Conservation (phyloP, 2,113 vertebrate genomes). For the Platichthys stellatus region DNA sequence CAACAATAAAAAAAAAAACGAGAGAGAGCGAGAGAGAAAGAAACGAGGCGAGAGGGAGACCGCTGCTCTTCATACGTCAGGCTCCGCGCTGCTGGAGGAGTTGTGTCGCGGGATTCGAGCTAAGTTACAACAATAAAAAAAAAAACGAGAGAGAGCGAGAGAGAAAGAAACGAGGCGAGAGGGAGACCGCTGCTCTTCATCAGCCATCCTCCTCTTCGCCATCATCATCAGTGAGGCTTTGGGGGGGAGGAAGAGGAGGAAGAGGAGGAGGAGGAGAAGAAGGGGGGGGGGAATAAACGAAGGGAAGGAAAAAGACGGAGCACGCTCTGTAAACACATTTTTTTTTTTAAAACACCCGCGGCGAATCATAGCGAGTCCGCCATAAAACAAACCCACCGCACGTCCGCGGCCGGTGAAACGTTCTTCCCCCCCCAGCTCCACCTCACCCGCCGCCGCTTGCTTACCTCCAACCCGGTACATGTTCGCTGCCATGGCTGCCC, state of each 20-base stretch:
- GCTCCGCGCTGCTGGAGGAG: slow-evolving; percentile 7
- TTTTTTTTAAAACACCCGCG: slow-evolving; percentile 33
- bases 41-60: no score
- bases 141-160: slow-evolving; percentile 23
- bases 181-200: slow-evolving; percentile 70
- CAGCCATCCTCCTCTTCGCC: slow-evolving; percentile 66
- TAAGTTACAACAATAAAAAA: slow-evolving; percentile 31
- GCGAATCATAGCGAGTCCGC: slow-evolving; percentile 55
- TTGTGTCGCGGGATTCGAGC: slow-evolving; percentile 16
- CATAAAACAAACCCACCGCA: slow-evolving; percentile 17
- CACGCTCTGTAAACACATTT: slow-evolving; percentile 63
- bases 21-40: no score
- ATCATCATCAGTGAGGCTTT: slow-evolving; percentile 74
- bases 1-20: no score
- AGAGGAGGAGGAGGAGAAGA: slow-evolving; percentile 68
- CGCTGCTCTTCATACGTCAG: slow-evolving; percentile 77
- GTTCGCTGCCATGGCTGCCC: slow-evolving; percentile 88
- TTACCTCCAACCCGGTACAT: slow-evolving; percentile 91
- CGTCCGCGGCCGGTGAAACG: slow-evolving; percentile 12
- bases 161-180: slow-evolving; percentile 33
- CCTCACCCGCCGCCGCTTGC: neutral
- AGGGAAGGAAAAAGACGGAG: slow-evolving; percentile 68
- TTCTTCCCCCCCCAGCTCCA: neutral
- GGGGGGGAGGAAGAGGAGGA: slow-evolving; percentile 68
- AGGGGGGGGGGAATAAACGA: slow-evolving; percentile 77